A percentile compares a stretch with the other conserved stretches of the same genome.
These are phyloP conservation scores for Nibea albiflora DNA, from an alignment of 2,113 vertebrate species.

Conservation along the genomic window DNA sequence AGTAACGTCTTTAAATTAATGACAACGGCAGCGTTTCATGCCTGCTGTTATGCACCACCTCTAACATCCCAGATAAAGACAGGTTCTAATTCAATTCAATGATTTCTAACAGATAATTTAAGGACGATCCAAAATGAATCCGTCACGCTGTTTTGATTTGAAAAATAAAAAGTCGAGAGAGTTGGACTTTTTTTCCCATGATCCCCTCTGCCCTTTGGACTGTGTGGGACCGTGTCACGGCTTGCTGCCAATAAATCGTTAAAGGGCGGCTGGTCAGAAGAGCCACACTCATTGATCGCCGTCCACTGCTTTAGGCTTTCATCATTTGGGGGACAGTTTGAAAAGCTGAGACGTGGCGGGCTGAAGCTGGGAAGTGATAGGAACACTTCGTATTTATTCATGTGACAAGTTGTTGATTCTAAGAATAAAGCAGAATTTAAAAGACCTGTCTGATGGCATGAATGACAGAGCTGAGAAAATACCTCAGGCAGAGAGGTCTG, in stretches of 20 bases:
- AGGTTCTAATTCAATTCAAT: neutral
- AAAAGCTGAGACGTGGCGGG: neutral
- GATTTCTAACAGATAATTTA: conserved; percentile 1
- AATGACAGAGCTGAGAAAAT: neutral
- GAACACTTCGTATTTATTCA: neutral
- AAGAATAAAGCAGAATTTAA: neutral
- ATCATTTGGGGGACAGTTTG: conserved; percentile 23
- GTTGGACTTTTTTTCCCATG: neutral
- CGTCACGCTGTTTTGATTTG: neutral
- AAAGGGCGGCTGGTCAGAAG: conserved; percentile 34
- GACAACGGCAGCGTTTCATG: neutral
- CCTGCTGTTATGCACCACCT: neutral
- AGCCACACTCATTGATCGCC: conserved; percentile 15
- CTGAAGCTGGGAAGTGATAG: neutral
- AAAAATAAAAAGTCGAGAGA: neutral
- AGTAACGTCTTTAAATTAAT: neutral
- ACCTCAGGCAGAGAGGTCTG: neutral
- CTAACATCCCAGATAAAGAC: neutral
- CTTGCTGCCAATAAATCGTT: conserved; percentile 40
- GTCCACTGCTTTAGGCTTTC: neutral
- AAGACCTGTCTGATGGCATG: neutral
- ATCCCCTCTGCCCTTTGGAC: conserved; percentile 5
- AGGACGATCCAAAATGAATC: neutral
- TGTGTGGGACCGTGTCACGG: conserved; percentile 4
- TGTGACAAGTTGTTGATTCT: neutral